Percentiles rank a stretch among this genome's conserved stretches.
Evolutionary conservation across 2,888 invertebrate species (phyloP).

Genomic region (Herminia tarsipennalis): DNA sequence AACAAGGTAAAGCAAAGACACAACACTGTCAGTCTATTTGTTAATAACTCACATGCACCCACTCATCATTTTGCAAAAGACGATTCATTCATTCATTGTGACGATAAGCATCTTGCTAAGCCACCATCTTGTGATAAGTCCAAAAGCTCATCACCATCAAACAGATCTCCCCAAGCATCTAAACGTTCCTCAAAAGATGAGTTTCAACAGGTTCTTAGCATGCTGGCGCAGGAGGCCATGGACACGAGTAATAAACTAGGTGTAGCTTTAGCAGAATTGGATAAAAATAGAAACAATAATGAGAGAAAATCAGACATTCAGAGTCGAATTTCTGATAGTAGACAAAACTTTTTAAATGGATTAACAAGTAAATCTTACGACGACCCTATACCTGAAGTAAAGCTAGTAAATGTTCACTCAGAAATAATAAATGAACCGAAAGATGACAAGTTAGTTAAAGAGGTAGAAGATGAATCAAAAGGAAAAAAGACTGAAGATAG

Average conservation of each 20-base stretch:
- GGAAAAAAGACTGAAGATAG: conserved; percentile 81
- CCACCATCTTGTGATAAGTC: conserved; percentile 82
- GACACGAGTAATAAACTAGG: conserved; percentile 90
- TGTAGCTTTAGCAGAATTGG: conserved; percentile 87
- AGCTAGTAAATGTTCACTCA: conserved; percentile 58
- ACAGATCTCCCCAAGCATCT: conserved; percentile 82
- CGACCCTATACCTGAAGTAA: conserved; percentile 56
- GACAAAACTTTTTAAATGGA: conserved; percentile 79
- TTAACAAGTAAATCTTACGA: conserved; percentile 67
- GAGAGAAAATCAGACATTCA: conserved; percentile 76
- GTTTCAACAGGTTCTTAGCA: conserved; percentile 90
- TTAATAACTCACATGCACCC: conserved; percentile 77
- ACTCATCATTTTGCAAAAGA: conserved; percentile 82
- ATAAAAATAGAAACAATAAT: conserved; percentile 75
- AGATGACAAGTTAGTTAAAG: conserved; percentile 29
- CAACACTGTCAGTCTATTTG: conserved; percentile 80
- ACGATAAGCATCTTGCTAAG: conserved; percentile 79
- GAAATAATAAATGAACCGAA: conserved; percentile 51
- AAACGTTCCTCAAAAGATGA: conserved; percentile 80
- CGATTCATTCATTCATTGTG: conserved; percentile 81
- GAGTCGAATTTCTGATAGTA: conserved; percentile 79
- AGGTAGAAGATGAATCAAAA: conserved; percentile 52
- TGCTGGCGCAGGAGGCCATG: conserved; percentile 91
- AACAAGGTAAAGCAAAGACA: conserved; percentile 84
- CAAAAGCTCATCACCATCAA: conserved; percentile 84